phyloP scores from a whole-genome alignment of 2,797 vertebrate species.

The Melanotaenia nigrans region DNA sequence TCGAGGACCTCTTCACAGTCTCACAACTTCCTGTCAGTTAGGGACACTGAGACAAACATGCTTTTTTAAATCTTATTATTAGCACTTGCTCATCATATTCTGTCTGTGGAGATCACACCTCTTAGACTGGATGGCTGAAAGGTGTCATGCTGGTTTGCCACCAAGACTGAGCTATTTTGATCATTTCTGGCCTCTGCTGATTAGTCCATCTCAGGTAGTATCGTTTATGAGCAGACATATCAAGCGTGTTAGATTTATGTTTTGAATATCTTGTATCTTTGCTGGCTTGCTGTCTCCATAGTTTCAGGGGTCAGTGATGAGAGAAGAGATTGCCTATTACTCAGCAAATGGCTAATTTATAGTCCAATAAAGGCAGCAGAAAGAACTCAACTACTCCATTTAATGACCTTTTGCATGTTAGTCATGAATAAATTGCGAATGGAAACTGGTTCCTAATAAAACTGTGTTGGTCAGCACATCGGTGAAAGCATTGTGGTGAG shows the following conservation, averaged over 20 bases:
- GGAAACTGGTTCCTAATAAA: conserved; percentile 25
- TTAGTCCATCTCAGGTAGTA: not conserved
- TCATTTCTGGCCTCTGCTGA: conserved; percentile 1
- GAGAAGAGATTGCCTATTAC: conserved; percentile 5
- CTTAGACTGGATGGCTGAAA: conserved; percentile 13
- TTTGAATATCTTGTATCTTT: conserved; percentile 10
- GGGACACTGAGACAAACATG: conserved; percentile 26
- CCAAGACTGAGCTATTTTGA: conserved; percentile 1
- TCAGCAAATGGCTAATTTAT: conserved; percentile 39
- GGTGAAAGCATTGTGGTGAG: not conserved
- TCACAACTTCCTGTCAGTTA: not conserved
- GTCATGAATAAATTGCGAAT: conserved; percentile 42
- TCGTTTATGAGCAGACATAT: conserved; percentile 1
- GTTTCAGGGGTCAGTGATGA: conserved; percentile 8
- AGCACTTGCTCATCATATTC: conserved; percentile 32
- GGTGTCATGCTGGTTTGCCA: conserved; percentile 15
- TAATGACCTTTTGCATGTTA: conserved; percentile 34
- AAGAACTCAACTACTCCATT: conserved; percentile 19
- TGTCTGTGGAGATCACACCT: conserved; percentile 12
- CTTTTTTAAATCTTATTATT: conserved; percentile 22
- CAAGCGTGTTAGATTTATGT: not conserved
- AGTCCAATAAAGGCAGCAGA: conserved; percentile 20
- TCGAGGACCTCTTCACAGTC: conserved; percentile 18
- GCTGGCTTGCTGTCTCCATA: not conserved
- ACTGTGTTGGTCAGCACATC: conserved; percentile 3